phyloP scores from a whole-genome alignment of 2,113 vertebrate species.

The Miniopterus natalensis region DNA sequence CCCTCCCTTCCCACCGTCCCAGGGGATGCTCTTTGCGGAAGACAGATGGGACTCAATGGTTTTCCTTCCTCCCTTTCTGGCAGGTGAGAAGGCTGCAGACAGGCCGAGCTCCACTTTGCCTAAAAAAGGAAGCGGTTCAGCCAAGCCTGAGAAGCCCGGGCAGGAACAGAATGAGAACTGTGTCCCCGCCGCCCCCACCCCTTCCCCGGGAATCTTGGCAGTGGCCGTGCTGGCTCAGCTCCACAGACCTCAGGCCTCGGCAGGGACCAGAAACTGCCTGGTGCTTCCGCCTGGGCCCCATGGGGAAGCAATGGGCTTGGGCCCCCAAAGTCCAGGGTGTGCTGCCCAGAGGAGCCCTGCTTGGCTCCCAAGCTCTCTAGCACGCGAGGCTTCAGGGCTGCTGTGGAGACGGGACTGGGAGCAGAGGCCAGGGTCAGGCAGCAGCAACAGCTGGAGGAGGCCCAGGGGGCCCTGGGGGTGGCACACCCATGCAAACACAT shows the following conservation, averaged over 20 bases:
- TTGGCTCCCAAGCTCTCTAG: neutral
- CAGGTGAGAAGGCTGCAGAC: slow-evolving; percentile 69
- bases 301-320: neutral
- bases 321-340: neutral
- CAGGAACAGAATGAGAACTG: slow-evolving; percentile 69
- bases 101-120: slow-evolving; percentile 72
- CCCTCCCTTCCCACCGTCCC: slow-evolving; percentile 4
- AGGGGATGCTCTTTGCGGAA: neutral
- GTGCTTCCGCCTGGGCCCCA: slow-evolving; percentile 23
- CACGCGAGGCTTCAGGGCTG: neutral
- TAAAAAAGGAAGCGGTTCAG: slow-evolving; percentile 82
- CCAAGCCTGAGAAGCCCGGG: slow-evolving; percentile 13
- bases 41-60: slow-evolving; percentile 38
- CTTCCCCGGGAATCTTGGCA: slow-evolving; percentile 78
- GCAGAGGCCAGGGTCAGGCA: neutral
- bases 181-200: slow-evolving; percentile 62
- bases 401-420: neutral
- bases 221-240: slow-evolving; percentile 47
- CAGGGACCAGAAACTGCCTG: slow-evolving; percentile 53
- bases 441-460: no score
- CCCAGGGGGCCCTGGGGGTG: neutral
- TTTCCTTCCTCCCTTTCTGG: slow-evolving; percentile 81
- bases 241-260: slow-evolving; percentile 70
- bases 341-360: neutral
- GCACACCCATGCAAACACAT: neutral